A percentile compares a stretch with the other conserved stretches of the same genome.
These are phyloP conservation scores for Caenorhabditis zanzibari DNA, from an alignment of 2,888 invertebrate species.

Conservation along the genomic window DNA sequence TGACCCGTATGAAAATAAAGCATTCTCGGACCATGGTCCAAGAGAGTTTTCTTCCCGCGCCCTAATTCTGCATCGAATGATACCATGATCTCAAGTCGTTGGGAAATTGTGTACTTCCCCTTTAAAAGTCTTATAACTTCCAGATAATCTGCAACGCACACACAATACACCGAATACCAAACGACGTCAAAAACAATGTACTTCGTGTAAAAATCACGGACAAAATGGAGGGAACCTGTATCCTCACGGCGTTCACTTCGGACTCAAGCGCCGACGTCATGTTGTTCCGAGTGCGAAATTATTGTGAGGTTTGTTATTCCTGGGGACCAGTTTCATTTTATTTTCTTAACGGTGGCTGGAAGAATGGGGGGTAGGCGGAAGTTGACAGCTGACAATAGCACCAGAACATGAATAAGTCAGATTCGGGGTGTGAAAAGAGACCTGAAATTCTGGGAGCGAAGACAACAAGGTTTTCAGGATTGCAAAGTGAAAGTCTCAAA, in stretches of 20 bases:
- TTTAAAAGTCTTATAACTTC: no score
- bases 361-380: not conserved
- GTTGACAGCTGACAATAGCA: slow-evolving; percentile 33
- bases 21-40: no score
- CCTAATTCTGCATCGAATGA: no score
- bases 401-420: slow-evolving; percentile 51
- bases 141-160: slow-evolving; percentile 63
- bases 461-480: slow-evolving; percentile 43
- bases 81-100: no score
- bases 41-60: no score
- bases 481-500: slow-evolving; percentile 60
- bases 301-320: slow-evolving; percentile 54
- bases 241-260: slow-evolving; percentile 42
- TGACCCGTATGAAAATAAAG: no score
- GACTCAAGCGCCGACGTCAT: slow-evolving; percentile 45
- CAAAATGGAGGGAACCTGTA: slow-evolving; percentile 62
- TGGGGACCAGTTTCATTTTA: not conserved
- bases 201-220: slow-evolving; percentile 48
- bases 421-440: slow-evolving; percentile 12
- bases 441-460: slow-evolving; percentile 11
- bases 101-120: no score
- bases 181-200: slow-evolving; percentile 43
- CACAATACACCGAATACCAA: slow-evolving; percentile 49
- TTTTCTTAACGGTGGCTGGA: not conserved
- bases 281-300: slow-evolving; percentile 51